Percentiles rank a stretch among this genome's conserved stretches.
These are phyloP conservation scores for Neosalanx taihuensis DNA, from an alignment of 2,797 vertebrate genomes.

Conservation along the genomic window DNA sequence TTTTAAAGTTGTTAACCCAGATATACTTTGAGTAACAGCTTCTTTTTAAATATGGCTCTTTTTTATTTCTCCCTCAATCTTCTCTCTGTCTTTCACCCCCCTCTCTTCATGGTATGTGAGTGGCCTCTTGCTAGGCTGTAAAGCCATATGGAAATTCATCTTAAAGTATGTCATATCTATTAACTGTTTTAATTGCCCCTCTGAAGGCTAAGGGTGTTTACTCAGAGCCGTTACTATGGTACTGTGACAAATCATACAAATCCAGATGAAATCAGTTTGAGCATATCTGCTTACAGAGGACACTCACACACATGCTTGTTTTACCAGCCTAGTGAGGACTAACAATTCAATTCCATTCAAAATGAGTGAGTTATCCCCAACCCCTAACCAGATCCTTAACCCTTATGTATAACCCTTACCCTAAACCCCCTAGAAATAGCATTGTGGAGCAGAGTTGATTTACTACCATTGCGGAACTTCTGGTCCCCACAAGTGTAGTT, in stretches of 20 bases:
- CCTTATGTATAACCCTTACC: no score
- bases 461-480: no score
- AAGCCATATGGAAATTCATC: constrained; percentile 70
- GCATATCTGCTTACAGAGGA: constrained; percentile 44
- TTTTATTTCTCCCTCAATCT: constrained; percentile 16
- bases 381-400: no score
- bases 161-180: constrained; percentile 72
- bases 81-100: no score
- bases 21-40: constrained; percentile 13
- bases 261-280: constrained; percentile 66
- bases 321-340: no score
- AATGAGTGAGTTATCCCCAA: no score
- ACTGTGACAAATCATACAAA: constrained; percentile 61
- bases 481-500: no score
- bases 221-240: constrained; percentile 68
- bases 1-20: background rate
- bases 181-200: constrained; percentile 71
- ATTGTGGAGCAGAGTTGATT: no score
- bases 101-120: no score
- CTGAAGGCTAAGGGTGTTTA: constrained; percentile 66
- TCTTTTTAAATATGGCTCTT: constrained; percentile 37
- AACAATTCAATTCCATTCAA: no score
- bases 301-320: constrained; percentile 2
- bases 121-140: constrained; percentile 45
- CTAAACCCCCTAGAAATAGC: no score